phyloP scores from a whole-genome alignment of 2,888 invertebrate genomes.

The Eudasyphora cyanicolor region DNA sequence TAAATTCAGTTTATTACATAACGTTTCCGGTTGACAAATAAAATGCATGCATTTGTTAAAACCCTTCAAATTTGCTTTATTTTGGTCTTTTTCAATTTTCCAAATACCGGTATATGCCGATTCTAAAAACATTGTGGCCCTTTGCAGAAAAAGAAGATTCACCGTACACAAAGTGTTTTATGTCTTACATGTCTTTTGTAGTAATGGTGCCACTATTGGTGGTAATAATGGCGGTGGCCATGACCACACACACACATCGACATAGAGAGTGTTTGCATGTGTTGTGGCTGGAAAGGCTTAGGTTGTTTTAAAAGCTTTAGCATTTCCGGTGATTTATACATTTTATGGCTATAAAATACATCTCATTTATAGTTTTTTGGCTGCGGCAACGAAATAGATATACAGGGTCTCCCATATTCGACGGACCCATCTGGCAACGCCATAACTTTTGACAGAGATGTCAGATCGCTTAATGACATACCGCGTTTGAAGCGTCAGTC shows the following conservation, averaged over 20 bases:
- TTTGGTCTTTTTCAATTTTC: neutral
- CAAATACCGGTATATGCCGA: neutral
- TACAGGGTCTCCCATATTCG: too few species aligned
- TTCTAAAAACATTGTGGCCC: conserved; percentile 32
- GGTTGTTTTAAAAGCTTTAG: conserved; percentile 61
- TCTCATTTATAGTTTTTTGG: conserved; percentile 9
- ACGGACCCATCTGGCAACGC: too few species aligned
- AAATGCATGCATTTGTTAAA: conserved; percentile 1
- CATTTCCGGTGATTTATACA: conserved; percentile 61
- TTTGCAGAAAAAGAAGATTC: neutral
- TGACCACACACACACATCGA: neutral
- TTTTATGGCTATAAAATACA: conserved; percentile 52
- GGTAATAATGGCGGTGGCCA: neutral
- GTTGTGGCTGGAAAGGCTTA: conserved; percentile 50
- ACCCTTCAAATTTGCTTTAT: conserved; percentile 6
- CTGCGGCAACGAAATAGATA: neutral
- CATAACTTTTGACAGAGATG: too few species aligned
- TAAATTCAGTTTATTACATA: too few species aligned
- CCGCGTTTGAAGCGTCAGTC: too few species aligned
- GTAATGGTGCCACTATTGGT: conserved; percentile 13
- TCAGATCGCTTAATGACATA: too few species aligned
- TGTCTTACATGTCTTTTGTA: neutral
- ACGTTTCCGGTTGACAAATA: neutral
- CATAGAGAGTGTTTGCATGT: neutral
- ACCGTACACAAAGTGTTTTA: neutral